Evolutionary conservation across 2,888 invertebrate species (phyloP).

Genomic region (Dendrolimus pini): DNA sequence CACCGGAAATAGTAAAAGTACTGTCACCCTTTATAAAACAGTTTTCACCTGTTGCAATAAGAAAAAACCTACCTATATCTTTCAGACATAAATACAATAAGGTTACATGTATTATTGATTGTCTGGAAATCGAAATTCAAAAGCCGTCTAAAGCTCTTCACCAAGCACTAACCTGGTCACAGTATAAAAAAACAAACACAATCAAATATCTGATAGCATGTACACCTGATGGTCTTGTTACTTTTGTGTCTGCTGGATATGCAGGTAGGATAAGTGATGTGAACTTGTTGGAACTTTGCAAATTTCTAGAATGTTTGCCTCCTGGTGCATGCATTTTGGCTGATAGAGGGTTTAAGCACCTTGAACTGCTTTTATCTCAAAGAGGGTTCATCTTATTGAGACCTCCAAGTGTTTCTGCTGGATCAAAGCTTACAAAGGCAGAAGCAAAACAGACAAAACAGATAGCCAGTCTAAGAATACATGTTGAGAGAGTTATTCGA

Average conservation of each 20-base stretch:
- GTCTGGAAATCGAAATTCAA: slow-evolving; percentile 37
- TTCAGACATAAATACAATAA: slow-evolving; percentile 23
- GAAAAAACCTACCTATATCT: slow-evolving; percentile 19
- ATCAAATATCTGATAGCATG: slow-evolving; percentile 23
- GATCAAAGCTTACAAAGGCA: neutral
- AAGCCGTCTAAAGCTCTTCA: slow-evolving; percentile 30
- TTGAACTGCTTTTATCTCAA: neutral
- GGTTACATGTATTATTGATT: slow-evolving; percentile 36
- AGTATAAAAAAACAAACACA: slow-evolving; percentile 29
- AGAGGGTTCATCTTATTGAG: neutral
- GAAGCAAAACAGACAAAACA: neutral
- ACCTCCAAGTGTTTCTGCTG: neutral
- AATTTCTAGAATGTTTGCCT: neutral
- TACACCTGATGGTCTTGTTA: slow-evolving; percentile 22
- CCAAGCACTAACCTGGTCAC: slow-evolving; percentile 36
- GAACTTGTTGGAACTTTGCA: neutral
- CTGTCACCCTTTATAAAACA: slow-evolving; percentile 14
- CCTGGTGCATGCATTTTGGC: neutral
- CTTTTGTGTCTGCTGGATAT: slow-evolving; percentile 14
- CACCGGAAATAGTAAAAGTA: slow-evolving; percentile 16
- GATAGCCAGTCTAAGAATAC: neutral
- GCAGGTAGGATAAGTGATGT: slow-evolving; percentile 3
- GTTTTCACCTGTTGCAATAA: slow-evolving; percentile 5
- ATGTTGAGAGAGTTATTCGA: neutral
- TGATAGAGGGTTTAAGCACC: neutral